These are phyloP conservation scores for Helobdella robusta DNA, from an alignment of 2,888 invertebrate species.

Conservation along the genomic window DNA sequence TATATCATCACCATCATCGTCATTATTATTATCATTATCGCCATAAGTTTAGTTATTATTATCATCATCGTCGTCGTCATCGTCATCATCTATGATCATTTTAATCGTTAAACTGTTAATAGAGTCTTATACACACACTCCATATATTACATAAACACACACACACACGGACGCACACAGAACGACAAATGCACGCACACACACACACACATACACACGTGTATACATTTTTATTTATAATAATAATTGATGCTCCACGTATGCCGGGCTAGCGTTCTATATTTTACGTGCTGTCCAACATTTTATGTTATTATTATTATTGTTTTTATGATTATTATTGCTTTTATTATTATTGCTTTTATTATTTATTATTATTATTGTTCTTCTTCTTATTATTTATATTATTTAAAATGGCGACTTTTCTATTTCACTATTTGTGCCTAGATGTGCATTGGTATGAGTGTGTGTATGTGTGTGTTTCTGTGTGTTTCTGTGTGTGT, in stretches of 20 bases:
- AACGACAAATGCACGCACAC: conserved; percentile 12
- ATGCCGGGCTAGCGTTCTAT: too few relatives aligned
- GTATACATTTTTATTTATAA: too few relatives aligned
- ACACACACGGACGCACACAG: neutral
- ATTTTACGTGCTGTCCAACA: too few relatives aligned
- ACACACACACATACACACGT: too few relatives aligned
- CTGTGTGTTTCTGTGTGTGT: conserved; percentile 13
- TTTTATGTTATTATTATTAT: neutral
- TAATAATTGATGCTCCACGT: too few relatives aligned
- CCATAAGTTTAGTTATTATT: neutral
- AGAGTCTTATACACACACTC: neutral
- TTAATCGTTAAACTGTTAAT: neutral
- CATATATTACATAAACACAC: conserved; percentile 17
- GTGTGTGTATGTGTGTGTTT: conserved; percentile 14
- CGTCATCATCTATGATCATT: neutral
- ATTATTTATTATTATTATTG: neutral
- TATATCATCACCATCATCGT: neutral
- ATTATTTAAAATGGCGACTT: too few relatives aligned
- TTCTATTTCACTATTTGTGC: neutral
- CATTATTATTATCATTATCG: conserved; percentile 7
- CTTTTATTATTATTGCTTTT: neutral
- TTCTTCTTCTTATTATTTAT: neutral
- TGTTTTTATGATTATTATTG: neutral
- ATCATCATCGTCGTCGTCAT: conserved; percentile 2
- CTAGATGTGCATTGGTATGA: neutral